Evolutionary conservation across 2,888 invertebrate genomes (phyloP), one percentile per base, ranked within the genome.

Genomic region (Carcina quercana): DNA sequence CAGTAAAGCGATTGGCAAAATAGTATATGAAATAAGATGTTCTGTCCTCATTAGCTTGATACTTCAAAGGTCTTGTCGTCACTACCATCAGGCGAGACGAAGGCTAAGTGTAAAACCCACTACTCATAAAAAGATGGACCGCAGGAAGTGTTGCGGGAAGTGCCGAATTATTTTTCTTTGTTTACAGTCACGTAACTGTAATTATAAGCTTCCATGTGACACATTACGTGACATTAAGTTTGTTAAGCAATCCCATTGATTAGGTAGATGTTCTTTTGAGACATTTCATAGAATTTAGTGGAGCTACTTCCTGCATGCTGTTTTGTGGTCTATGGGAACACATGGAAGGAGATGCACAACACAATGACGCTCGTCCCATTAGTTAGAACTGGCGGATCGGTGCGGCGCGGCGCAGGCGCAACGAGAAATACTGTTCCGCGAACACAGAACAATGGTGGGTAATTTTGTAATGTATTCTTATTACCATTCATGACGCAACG

Each of bases 381-480:
- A n/a, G n/a, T n/a, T n/a, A 68, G 60, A 54, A 47, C 53, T 59
- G 61, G 53, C 62, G 58, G 64, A 74, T 67, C 57, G 59, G 47
- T 49, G 53, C 62, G 58, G 64, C 73, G 66, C 57, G 59, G 47
- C 49, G 53, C 60, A 52, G 58, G 59, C 58, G 56, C 58, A 53
- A 49, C 57, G 60, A 64, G 60, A 64, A 66, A 58, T 55, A 50
- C 50, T 60, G 70, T 80, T 80, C 82, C 62, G 66, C 72, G 78
- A 79, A 82, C 62, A 43, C 64, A 70, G 70, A 78, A 83, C 83
- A 83, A 83, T 82, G 65, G 78, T 63, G 66, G 63, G 72, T 75
- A 70, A 72, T 80, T 78, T 79, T 79, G 78, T 79, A 80, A 80
- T 79, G 66, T 56, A 66, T 70, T 73, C 73, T 71, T 71, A 76